phyloP scores from a whole-genome alignment of 2,113 vertebrate species.

The Paradoxurus hermaphroditus region DNA sequence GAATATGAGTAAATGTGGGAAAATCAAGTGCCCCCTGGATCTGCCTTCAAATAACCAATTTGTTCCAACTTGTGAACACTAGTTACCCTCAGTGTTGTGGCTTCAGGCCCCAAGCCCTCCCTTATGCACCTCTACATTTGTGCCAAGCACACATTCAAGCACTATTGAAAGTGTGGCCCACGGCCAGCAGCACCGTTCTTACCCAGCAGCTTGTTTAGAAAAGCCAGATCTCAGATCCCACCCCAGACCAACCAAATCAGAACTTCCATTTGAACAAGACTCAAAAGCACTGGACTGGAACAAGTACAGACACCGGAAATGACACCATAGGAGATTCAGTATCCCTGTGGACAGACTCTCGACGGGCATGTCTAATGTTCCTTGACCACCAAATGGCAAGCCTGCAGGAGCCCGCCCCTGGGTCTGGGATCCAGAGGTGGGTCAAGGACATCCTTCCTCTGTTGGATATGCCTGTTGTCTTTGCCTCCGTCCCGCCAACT shows the following conservation, averaged over 20 bases:
- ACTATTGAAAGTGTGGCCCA: not conserved
- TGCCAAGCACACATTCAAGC: not conserved
- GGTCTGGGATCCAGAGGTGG: not conserved
- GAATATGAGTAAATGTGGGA: not conserved
- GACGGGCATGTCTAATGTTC: not conserved
- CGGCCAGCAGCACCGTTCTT: not conserved
- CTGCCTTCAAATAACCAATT: not conserved
- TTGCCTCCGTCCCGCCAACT: not conserved
- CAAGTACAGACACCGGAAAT: not conserved
- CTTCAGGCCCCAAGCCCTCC: not conserved
- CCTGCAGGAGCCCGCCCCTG: not conserved
- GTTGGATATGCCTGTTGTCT: not conserved
- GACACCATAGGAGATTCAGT: not conserved
- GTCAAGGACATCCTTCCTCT: conserved; percentile 27
- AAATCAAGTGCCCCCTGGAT: not conserved
- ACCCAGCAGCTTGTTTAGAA: not conserved
- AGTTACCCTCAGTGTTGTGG: not conserved
- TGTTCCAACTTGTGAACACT: too few species aligned
- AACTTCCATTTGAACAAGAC: not conserved
- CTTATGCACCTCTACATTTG: not conserved
- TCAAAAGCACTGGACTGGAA: not conserved
- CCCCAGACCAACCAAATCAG: not conserved
- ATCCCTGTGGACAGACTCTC: not conserved
- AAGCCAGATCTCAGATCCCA: not conserved
- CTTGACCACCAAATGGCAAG: not conserved